Evolutionary conservation across 1,140 invertebrate genomes (phyloP).

Genomic region (Calliphora vicina): DNA sequence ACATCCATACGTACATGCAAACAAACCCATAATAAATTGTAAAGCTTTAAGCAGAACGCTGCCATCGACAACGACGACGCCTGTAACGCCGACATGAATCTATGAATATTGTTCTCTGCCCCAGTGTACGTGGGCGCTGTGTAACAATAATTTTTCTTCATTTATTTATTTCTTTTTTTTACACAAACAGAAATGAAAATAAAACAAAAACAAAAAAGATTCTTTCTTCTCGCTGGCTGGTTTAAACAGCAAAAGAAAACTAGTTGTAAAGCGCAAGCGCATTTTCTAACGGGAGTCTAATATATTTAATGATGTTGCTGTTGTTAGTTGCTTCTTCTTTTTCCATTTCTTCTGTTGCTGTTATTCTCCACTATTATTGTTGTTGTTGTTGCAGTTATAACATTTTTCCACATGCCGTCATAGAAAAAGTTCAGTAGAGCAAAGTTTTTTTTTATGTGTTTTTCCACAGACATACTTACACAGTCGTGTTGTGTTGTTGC

Average conservation of each 20-base stretch:
- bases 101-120: not conserved
- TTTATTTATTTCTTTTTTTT: too few relatives aligned
- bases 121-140: not conserved
- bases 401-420: slow-evolving; percentile 6
- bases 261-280: slow-evolving; percentile 21
- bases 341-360: not conserved
- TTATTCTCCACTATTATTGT: not conserved
- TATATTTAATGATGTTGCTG: not conserved
- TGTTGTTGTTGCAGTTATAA: not conserved
- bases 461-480: not conserved
- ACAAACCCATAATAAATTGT: not conserved
- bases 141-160: not conserved
- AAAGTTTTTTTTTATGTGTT: slow-evolving; percentile 13
- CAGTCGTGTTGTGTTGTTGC: not conserved
- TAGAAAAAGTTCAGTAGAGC: slow-evolving; percentile 25
- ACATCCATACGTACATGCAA: not conserved
- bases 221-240: too few relatives aligned
- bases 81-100: not conserved
- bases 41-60: slow-evolving; percentile 5
- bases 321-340: not conserved
- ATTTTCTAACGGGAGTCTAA: slow-evolving; percentile 17
- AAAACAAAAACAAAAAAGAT: not conserved
- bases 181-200: not conserved
- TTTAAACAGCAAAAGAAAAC: not conserved
- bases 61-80: not conserved